These are phyloP conservation scores for Thereva nobilitata DNA, from an alignment of 2,888 invertebrate genomes.

Conservation along the genomic window DNA sequence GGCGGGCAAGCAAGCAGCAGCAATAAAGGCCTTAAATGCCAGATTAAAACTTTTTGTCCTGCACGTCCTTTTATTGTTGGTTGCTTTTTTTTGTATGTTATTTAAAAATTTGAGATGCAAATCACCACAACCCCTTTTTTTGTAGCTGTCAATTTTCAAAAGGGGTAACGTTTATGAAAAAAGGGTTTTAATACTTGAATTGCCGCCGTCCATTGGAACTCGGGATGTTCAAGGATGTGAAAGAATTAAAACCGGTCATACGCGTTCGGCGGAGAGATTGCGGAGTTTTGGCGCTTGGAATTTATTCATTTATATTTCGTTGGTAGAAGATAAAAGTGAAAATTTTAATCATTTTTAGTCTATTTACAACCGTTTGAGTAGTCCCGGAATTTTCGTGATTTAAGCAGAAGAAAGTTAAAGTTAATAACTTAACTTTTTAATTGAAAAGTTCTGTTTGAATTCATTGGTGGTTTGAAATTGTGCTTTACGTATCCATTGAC, in stretches of 20 bases:
- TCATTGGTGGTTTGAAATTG: too few species aligned
- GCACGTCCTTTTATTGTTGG: constrained; percentile 12
- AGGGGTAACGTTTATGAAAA: constrained; percentile 3
- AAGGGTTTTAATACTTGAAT: not conserved
- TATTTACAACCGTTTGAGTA: too few species aligned
- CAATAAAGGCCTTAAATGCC: not conserved
- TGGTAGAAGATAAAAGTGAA: too few species aligned
- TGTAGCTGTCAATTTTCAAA: constrained; percentile 16
- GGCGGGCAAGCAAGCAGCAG: too few species aligned
- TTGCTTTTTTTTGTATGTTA: constrained; percentile 11
- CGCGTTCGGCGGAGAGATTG: not conserved
- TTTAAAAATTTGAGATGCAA: constrained; percentile 29
- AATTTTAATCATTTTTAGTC: too few species aligned
- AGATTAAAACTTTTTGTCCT: constrained; percentile 3
- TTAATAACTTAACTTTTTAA: too few species aligned
- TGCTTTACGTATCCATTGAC: too few species aligned
- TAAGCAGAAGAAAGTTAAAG: too few species aligned
- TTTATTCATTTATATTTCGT: too few species aligned
- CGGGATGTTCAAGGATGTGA: not conserved
- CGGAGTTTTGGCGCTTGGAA: too few species aligned
- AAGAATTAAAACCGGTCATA: constrained; percentile 15
- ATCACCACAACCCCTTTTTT: constrained; percentile 26
- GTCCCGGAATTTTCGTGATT: too few species aligned
- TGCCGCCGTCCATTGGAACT: not conserved
- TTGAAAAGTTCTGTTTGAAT: too few species aligned